Conservation (phyloP, 2,113 vertebrate genomes). For the Anser cygnoides region DNA sequence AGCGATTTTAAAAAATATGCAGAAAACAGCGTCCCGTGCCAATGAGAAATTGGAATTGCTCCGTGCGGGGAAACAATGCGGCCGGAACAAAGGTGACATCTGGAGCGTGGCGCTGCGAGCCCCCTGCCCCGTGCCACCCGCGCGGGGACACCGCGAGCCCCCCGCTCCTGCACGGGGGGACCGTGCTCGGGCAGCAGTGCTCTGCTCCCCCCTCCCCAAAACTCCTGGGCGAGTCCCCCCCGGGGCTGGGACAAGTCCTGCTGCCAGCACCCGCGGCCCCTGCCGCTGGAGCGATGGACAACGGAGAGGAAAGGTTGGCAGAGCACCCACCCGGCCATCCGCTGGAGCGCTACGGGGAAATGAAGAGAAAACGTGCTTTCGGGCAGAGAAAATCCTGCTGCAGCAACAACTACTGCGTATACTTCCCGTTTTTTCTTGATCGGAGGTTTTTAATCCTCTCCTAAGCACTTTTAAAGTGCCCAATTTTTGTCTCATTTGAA, state of each 20-base stretch:
- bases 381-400: neutral
- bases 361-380: rapidly evolving
- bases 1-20: neutral
- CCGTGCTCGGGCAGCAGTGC: too few relatives aligned
- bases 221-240: neutral
- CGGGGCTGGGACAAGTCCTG: rapidly evolving
- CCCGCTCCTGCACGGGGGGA: neutral
- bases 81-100: conserved; percentile 54
- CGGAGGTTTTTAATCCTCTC: conserved; percentile 54
- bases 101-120: neutral
- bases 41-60: neutral
- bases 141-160: neutral
- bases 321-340: neutral
- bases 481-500: conserved; percentile 78
- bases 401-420: neutral
- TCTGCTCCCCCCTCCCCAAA: neutral
- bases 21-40: neutral
- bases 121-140: too few relatives aligned
- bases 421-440: conserved; percentile 39
- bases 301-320: neutral
- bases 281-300: neutral
- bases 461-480: conserved; percentile 74
- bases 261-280: rapidly evolving
- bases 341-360: rapidly evolving
- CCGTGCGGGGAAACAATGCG: neutral